Evolutionary conservation across 2,113 vertebrate species (phyloP), one percentile per base, ranked within the genome.

Genomic region (Axis porcinus): DNA sequence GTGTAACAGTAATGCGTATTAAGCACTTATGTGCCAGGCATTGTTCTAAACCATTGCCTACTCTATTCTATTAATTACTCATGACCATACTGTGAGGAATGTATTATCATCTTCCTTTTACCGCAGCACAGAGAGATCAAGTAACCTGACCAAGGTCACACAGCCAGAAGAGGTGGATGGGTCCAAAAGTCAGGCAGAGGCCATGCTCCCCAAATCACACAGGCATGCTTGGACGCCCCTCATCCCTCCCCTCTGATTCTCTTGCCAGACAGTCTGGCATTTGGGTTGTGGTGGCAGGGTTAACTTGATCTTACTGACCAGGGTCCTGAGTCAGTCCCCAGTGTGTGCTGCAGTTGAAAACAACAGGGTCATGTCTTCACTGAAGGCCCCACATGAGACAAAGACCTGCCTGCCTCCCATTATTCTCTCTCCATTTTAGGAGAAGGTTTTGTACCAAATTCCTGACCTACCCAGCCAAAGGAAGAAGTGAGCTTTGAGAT

Each of bases 391-490:
- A 3, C 0, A 12, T 12, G n/a, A 86, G 54, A 90, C 47, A 57
- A 70, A 78, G 64, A 45, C 10, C 21, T 33, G 50, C 19, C 21
- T 84, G 50, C 52, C 28, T 7, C 55, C 21, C 8, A 3, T 16
- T 2, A 30, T 27, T 62, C 43, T 50, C 83, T 95, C 82, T 93
- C 64, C 87, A 90, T 96, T 62, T 97, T 85, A 89, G 94, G 82
- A 95, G 52, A 93, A 86, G 54, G 45, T 82, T 92, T 93, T 90
- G 27, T 58, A 70, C 91, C 89, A 96, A 78, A 86, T 95, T 86
- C 67, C 50, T 27, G 23, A 60, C 45, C 28, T 78, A 45, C 28
- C 50, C 93, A 70, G 25, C 47, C 76, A 62, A 89, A 67, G 12
- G n/a, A 3, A 43, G 57, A n/a, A 40, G 27, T 55, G 11, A 86